Evolutionary conservation across 1,140 invertebrate genomes (phyloP).

Genomic region (Calosoma granatense): DNA sequence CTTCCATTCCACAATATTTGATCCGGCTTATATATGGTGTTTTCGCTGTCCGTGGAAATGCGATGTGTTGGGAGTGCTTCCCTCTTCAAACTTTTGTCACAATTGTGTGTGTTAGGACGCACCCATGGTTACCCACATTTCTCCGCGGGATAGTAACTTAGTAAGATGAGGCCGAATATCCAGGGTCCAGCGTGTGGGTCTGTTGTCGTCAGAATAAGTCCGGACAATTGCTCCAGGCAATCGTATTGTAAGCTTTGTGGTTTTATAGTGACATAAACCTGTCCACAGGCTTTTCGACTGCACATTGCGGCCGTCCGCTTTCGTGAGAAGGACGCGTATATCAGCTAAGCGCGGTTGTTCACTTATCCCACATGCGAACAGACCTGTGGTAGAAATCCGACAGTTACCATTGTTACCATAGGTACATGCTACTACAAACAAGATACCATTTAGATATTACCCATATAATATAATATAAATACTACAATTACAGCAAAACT

Average conservation of each 20-base stretch:
- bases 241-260: slow-evolving; percentile 6
- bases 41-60: not conserved
- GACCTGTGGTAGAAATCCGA: no score
- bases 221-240: not conserved
- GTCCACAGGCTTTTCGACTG: not conserved
- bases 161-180: slow-evolving; percentile 2
- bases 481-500: no score
- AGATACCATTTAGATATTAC: no score
- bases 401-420: no score
- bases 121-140: not conserved
- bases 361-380: no score
- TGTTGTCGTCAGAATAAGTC: not conserved
- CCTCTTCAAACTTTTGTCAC: slow-evolving; percentile 4
- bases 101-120: not conserved
- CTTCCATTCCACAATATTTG: no score
- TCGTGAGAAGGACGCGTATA: slow-evolving; percentile 1
- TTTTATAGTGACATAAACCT: slow-evolving; percentile 7
- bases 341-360: no score
- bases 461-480: no score
- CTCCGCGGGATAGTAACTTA: not conserved
- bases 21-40: not conserved
- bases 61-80: not conserved
- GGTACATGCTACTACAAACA: no score
- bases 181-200: not conserved
- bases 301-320: not conserved